Base-by-base conservation (phyloP, 2,113 vertebrate genomes). In the Okapia johnstoni region DNA sequence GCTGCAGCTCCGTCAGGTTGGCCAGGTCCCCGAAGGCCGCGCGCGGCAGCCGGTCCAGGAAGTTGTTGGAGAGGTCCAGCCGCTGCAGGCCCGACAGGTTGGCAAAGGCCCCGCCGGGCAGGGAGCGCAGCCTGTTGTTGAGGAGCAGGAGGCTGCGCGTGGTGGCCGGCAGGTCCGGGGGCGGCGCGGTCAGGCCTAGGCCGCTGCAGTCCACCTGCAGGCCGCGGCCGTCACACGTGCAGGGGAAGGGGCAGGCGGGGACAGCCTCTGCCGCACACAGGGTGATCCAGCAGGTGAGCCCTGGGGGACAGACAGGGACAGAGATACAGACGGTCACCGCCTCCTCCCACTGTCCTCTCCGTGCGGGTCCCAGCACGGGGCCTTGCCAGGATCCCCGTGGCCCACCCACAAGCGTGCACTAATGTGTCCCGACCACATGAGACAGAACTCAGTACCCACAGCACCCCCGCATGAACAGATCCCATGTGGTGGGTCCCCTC, bases 1-100 rank as follows among this genome's bases (percentile, higher is more conserved):
- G 99, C 96, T 99, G 99, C 50, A 99, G 99, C 98, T 99, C 99
- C 0, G 99, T 99, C 96, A 99, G 99, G 98, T 99, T 99, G 33
- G 98, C 98, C 98, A 99, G 99, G 97, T 99, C 99, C 2, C 98
- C 98, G 96, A 99, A 99, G 95, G 99, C 97, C 66, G 99, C 98
- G 28, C 99, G 97, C 11, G 99, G 99, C 70, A 99, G 99, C 98
- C 99, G 99, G 98, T 99, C 99, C 98, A 99, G 98, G 98, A 99
- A 99, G 98, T 99, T 99, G 98, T 99, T 99, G 90, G 99, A 99
- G 91, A 99, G 99, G 96, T 99, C 99, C 98, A 99, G 97, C 90
- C 99, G 99, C 99, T 99, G 99, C 46, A 99, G 98, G 50, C 99
- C 99, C 88, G 99, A 99, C 96, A 99, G 99, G 98, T 99, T 99